A percentile compares a stretch with the other conserved stretches of the same genome.
phyloP scores from a whole-genome alignment of 2,797 vertebrate species.

The Amblyraja radiata region DNA sequence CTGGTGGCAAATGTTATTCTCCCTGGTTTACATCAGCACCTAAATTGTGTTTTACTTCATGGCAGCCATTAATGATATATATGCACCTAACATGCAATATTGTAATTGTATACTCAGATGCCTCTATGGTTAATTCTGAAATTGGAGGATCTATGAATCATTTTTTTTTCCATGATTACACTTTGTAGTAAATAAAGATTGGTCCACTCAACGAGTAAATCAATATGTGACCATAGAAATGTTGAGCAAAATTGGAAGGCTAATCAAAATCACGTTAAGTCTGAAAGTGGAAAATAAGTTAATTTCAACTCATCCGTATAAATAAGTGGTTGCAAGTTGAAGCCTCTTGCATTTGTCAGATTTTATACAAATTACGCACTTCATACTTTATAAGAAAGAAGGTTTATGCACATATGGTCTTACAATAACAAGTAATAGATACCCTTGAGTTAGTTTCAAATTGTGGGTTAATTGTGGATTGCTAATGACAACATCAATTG shows the following conservation, averaged over 20 bases:
- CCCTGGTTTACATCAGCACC: background rate
- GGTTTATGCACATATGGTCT: background rate
- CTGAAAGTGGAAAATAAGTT: background rate
- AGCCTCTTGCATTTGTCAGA: background rate
- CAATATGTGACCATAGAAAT: background rate
- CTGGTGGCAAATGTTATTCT: background rate
- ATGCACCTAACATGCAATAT: background rate
- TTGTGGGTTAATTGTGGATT: constrained; percentile 11
- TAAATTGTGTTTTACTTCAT: background rate
- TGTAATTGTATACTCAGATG: background rate
- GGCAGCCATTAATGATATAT: background rate
- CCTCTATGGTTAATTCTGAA: background rate
- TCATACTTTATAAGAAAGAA: background rate
- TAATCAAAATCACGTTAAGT: background rate
- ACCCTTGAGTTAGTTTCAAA: background rate
- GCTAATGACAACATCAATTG: constrained; percentile 5
- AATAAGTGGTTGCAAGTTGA: background rate
- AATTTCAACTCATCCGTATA: background rate
- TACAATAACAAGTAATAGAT: constrained; percentile 1
- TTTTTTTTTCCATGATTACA: background rate
- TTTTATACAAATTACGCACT: background rate
- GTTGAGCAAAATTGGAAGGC: background rate
- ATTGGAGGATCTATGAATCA: background rate
- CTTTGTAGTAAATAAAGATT: background rate
- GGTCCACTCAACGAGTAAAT: background rate